phyloP scores from a whole-genome alignment of 1,140 invertebrate species.

The Brachionus angularis region DNA sequence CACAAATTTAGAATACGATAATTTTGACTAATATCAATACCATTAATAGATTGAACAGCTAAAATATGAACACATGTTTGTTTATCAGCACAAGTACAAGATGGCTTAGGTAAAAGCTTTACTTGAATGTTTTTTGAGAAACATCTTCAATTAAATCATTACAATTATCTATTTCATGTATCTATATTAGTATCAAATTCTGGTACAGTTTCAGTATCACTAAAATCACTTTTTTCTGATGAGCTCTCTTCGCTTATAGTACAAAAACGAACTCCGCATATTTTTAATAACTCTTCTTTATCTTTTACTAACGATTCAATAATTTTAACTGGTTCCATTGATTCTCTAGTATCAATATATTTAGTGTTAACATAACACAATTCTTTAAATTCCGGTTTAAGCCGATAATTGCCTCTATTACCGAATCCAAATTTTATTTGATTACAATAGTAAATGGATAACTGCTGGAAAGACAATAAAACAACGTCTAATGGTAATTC shows the following conservation, averaged over 20 bases:
- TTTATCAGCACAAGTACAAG: too few relatives aligned
- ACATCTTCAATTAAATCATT: too few relatives aligned
- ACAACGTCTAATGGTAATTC: background rate
- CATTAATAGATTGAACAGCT: conserved; percentile 4
- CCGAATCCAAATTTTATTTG: background rate
- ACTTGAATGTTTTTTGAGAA: too few relatives aligned
- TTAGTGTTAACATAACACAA: background rate
- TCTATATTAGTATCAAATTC: too few relatives aligned
- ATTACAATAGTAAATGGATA: background rate
- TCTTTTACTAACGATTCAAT: background rate
- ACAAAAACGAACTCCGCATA: background rate
- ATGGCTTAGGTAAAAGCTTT: too few relatives aligned
- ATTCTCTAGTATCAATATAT: background rate
- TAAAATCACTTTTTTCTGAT: too few relatives aligned
- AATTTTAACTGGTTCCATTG: background rate
- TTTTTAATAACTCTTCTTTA: background rate
- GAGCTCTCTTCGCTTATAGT: too few relatives aligned
- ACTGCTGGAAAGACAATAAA: background rate
- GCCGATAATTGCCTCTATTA: background rate
- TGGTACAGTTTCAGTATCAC: too few relatives aligned
- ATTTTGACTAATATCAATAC: background rate
- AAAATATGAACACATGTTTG: conserved; percentile 4
- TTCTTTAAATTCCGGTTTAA: background rate
- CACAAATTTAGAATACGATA: conserved; percentile 15
- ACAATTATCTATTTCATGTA: too few relatives aligned